phyloP scores from a whole-genome alignment of 1,140 invertebrate species.

The Trichonephila clavata region DNA sequence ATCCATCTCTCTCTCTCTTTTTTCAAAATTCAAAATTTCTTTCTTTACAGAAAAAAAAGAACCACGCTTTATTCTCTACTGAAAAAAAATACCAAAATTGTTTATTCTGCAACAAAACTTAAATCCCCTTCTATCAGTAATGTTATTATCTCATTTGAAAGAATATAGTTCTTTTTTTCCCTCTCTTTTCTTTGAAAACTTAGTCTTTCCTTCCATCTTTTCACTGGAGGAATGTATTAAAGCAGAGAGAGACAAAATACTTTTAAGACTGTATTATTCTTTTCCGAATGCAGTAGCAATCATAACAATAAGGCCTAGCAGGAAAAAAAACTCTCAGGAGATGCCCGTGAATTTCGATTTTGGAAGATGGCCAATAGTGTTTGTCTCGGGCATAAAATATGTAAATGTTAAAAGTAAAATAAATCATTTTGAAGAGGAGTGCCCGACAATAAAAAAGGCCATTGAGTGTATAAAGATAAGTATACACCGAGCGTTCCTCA shows the following conservation, averaged over 20 bases:
- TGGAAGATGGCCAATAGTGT: slow-evolving; percentile 56
- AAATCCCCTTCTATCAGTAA: slow-evolving; percentile 17
- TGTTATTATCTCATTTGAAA: slow-evolving; percentile 46
- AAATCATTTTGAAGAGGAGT: slow-evolving; percentile 38
- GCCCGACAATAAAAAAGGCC: slow-evolving; percentile 1
- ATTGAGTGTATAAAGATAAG: not conserved
- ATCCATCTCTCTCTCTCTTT: not conserved
- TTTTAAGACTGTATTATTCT: slow-evolving; percentile 53
- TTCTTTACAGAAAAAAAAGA: not conserved
- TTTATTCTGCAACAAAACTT: slow-evolving; percentile 1
- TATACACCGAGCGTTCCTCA: not conserved
- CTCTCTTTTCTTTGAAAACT: not conserved
- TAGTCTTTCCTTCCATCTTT: not conserved
- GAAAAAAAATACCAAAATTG: not conserved
- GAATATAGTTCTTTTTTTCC: not conserved
- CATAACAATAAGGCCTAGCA: slow-evolving; percentile 40
- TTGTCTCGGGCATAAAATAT: slow-evolving; percentile 53
- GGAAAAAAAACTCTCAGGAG: not conserved
- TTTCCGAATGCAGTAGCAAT: slow-evolving; percentile 5
- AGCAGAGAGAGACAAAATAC: slow-evolving; percentile 37
- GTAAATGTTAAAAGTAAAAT: slow-evolving; percentile 60
- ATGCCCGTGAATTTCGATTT: slow-evolving; percentile 61
- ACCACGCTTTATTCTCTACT: not conserved
- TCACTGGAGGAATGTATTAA: not conserved
- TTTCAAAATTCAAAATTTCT: not conserved